Evolutionary conservation across 1,140 invertebrate genomes (phyloP), one percentile per base, ranked within the genome.

Genomic region (Temnothorax longispinosus): DNA sequence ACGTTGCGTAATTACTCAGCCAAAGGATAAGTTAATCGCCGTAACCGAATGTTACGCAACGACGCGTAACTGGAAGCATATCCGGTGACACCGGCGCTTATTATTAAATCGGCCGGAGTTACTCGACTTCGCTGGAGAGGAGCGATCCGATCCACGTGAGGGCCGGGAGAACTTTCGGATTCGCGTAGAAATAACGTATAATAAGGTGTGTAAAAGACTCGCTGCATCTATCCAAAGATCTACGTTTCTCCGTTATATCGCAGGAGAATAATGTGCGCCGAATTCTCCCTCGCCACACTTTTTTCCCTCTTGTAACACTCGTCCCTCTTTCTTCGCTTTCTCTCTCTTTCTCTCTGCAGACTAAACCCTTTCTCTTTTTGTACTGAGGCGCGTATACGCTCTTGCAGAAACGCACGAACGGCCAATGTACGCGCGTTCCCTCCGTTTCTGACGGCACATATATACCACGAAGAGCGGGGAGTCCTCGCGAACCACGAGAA

Each of bases 1-100:
- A 89, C 87, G 77, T 91, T 91, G 77, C 74, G 80, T 90, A 91
- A 91, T 91, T 91, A 91, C 78, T 11, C 69, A 76, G 65, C 52
- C 89, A 58, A 74, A 82, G 87, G 89, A 91, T 90, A 86, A 87
- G 88, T 88, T 91, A 90, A 91, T 90, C 85, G 89, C 69, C 90
- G 71, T 88, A 85, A 88, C 87, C 72, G 87, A 86, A 86, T 62
- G 89, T 91, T 91, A 47, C 82, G 82, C 82, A 91, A 91, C 75
- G 21, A 15, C 58, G 82, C 75, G 76, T 89, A 87, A 67, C 58
- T 56, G 65, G 38, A 74, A 56, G 78, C 77, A 62, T 87, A 69
- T 71, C 88, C 72, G 72, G 71, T 74, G 85, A 65, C 27, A 60
- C 50, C 27, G 27, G 15, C 52, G 50, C 65, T 72, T 60, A 62